Conservation (phyloP, 2,113 vertebrate genomes). For the Rhabdomys dilectus region DNA sequence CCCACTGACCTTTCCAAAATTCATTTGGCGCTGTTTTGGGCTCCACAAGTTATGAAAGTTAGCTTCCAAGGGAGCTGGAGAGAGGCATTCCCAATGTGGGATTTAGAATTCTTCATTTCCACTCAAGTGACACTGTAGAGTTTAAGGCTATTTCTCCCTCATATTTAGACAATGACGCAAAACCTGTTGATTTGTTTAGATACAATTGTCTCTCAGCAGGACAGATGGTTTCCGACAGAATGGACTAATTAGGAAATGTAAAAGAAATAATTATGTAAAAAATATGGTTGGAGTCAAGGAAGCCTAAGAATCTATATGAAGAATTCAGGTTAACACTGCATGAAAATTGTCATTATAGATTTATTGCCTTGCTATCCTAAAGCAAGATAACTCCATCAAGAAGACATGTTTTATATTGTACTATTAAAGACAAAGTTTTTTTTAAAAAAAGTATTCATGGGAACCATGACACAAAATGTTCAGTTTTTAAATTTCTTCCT, state of each 20-base stretch:
- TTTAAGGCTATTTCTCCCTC: conserved; percentile 68
- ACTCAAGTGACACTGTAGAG: conserved; percentile 61
- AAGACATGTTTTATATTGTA: conserved; percentile 64
- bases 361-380: conserved; percentile 55
- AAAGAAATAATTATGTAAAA: conserved; percentile 78
- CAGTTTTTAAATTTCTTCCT: conserved; percentile 78
- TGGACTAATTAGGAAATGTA: conserved; percentile 78
- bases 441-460: conserved; percentile 71
- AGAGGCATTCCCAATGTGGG: conserved; percentile 74
- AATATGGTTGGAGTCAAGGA: conserved; percentile 69
- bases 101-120: conserved; percentile 75
- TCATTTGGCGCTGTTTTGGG: conserved; percentile 78
- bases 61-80: conserved; percentile 74
- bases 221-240: conserved; percentile 76
- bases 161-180: conserved; percentile 78
- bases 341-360: conserved; percentile 59
- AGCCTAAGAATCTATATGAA: conserved; percentile 68
- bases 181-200: conserved; percentile 82
- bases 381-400: conserved; percentile 59
- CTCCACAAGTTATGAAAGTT: conserved; percentile 76
- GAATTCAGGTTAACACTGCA: conserved; percentile 62
- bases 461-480: conserved; percentile 72
- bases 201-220: conserved; percentile 71
- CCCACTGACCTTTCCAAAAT: conserved; percentile 83
- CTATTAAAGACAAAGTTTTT: conserved; percentile 69